Evolutionary conservation across 2,797 vertebrate genomes (phyloP), one percentile per base, ranked within the genome.

Genomic region (Ptychadena robeensis): DNA sequence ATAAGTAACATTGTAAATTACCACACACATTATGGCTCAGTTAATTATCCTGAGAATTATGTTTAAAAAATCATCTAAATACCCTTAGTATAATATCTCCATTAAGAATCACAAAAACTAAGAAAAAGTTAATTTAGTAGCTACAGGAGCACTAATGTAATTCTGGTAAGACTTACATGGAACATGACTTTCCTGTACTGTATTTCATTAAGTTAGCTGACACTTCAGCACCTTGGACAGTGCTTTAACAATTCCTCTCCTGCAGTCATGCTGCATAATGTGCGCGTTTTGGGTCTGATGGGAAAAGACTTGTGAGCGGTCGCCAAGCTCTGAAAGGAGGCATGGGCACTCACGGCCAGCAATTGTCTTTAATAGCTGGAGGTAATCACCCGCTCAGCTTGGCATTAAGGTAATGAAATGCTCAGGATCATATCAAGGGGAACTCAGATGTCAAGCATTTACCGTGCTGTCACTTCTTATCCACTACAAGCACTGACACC

Each of bases 371-470:
- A 88, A 80, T 87, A 91, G 88, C 82, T 88, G 86, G 86, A 90
- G 90, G 88, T 89, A 93, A 93, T 89, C 88, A 86, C 69, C 86
- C 89, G 88, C 38, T 76, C 53, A 63, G 88, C 89, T 87, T 74
- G 79, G 86, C 86, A 87, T 85, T 86, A 86, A 78, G 79, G 85
- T 89, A 91, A 90, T 88, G 88, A 91, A 91, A 91, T 88, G 86
- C 85, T 89, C 70, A 86, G 86, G 80, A 87, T 91, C 87, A 90
- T 92, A 92, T 89, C 80, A 79, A 90, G 86, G 86, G 87, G 89
- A 90, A 87, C 86, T 89, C 87, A 87, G 87, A 90, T 87, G 87
- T 90, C 88, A 89, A 89, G 87, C 85, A 88, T 85, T 88, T 90
- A 89, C 89, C 76, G 85, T 86, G 78, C 86, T 88, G 87, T 89